phyloP scores from a whole-genome alignment of 2,888 invertebrate species.

The Drosophila limbata region DNA sequence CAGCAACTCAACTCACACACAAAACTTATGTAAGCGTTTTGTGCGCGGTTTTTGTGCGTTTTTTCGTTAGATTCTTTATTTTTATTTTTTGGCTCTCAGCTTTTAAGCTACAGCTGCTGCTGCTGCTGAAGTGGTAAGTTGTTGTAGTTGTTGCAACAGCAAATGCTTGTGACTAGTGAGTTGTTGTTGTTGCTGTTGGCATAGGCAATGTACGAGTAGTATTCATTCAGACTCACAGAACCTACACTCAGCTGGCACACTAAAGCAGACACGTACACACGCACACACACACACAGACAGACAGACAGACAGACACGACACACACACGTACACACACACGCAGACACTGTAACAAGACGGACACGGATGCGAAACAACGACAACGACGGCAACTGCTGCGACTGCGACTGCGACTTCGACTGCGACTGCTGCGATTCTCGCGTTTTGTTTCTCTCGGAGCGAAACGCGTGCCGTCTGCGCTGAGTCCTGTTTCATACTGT shows the following conservation, averaged over 20 bases:
- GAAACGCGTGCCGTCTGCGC: constrained; percentile 81
- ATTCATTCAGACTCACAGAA: constrained; percentile 48
- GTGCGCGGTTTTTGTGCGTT: constrained; percentile 66
- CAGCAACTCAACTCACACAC: constrained; percentile 34
- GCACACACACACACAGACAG: constrained; percentile 22
- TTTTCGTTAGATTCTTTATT: constrained; percentile 25
- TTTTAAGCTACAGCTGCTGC: neutral
- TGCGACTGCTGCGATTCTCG: constrained; percentile 54
- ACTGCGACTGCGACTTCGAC: constrained; percentile 25
- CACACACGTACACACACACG: constrained; percentile 23
- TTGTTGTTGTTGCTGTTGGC: constrained; percentile 28
- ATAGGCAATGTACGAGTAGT: constrained; percentile 12
- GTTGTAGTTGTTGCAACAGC: constrained; percentile 14
- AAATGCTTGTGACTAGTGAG: constrained; percentile 21
- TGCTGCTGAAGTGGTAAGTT: constrained; percentile 1
- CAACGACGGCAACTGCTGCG: constrained; percentile 33
- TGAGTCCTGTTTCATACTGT: constrained; percentile 79
- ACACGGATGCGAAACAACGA: constrained; percentile 47
- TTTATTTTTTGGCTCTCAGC: constrained; percentile 10
- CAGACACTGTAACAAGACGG: constrained; percentile 24
- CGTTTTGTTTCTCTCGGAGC: constrained; percentile 64
- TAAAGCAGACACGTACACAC: constrained; percentile 45
- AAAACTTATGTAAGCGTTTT: constrained; percentile 72
- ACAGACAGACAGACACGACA: constrained; percentile 7
- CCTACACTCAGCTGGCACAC: constrained; percentile 65